Percentiles rank a stretch among this genome's conserved stretches.
These are phyloP conservation scores for Diorhabda elongata DNA, from an alignment of 1,140 invertebrate species.

Conservation along the genomic window DNA sequence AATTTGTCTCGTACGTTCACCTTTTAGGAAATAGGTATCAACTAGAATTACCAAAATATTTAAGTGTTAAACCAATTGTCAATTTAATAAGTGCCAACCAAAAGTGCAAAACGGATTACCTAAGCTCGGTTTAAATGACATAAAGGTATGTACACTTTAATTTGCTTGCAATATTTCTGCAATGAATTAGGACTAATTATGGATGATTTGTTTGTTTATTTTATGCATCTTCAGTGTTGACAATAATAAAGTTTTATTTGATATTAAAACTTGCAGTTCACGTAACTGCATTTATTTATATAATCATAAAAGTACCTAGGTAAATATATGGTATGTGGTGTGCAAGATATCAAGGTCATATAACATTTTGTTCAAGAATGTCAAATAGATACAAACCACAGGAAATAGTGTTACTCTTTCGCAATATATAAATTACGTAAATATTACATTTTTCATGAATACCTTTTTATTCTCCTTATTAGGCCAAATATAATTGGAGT, in stretches of 20 bases:
- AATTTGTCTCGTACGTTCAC: constrained; percentile 16
- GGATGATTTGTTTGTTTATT: constrained; percentile 13
- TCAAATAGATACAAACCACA: constrained; percentile 16
- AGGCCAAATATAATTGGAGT: background rate
- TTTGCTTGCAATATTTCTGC: background rate
- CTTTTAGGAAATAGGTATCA: constrained; percentile 16
- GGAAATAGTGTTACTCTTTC: constrained; percentile 13
- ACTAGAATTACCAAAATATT: constrained; percentile 10
- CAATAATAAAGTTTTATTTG: constrained; percentile 7
- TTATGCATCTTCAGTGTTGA: constrained; percentile 10
- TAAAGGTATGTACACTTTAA: constrained; percentile 14
- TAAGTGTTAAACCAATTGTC: constrained; percentile 11
- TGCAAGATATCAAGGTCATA: constrained; percentile 20
- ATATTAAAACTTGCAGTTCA: background rate
- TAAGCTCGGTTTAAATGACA: constrained; percentile 6
- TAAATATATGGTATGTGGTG: constrained; percentile 6
- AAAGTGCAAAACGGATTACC: constrained; percentile 17
- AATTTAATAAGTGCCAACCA: constrained; percentile 6
- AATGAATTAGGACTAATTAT: background rate
- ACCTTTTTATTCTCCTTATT: too few relatives aligned
- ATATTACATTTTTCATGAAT: background rate
- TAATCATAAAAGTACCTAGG: constrained; percentile 7
- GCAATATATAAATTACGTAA: constrained; percentile 16
- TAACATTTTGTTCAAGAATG: constrained; percentile 19
- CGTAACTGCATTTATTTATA: constrained; percentile 16